Evolutionary conservation across 2,888 invertebrate genomes (phyloP).

Genomic region (Luperina testacea): DNA sequence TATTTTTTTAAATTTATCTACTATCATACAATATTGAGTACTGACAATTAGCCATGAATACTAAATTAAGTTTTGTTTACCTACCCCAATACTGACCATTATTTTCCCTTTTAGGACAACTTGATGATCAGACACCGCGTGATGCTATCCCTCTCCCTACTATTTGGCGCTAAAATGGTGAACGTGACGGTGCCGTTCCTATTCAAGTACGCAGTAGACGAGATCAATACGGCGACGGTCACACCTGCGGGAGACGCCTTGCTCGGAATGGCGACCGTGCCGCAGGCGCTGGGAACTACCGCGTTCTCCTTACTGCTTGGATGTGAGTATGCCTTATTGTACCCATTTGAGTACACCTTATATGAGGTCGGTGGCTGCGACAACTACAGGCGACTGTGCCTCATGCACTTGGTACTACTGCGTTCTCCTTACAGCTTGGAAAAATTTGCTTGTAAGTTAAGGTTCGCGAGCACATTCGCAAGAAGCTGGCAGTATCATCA

Average conservation of each 20-base stretch:
- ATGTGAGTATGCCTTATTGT: slow-evolving; percentile 91
- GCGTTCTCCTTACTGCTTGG: slow-evolving; percentile 95
- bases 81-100: background rate
- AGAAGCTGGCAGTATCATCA: too few species aligned
- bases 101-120: slow-evolving; percentile 91
- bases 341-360: background rate
- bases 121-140: slow-evolving; percentile 94
- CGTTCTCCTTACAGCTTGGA: slow-evolving; percentile 95
- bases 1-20: background rate
- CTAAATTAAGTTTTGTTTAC: too few species aligned
- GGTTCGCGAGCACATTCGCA: too few species aligned
- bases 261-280: slow-evolving; percentile 94
- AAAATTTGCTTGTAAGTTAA: background rate
- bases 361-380: background rate
- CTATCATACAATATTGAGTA: background rate
- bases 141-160: slow-evolving; percentile 94
- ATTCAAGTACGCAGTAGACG: slow-evolving; percentile 98
- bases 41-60: background rate
- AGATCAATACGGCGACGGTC: slow-evolving; percentile 92
- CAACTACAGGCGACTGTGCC: background rate
- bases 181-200: slow-evolving; percentile 98
- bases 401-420: slow-evolving; percentile 67
- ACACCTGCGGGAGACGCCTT: slow-evolving; percentile 85
- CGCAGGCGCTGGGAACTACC: slow-evolving; percentile 94
- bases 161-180: slow-evolving; percentile 95